These are phyloP conservation scores for Vireo griseus DNA, from an alignment of 2,797 vertebrate species.

Conservation along the genomic window DNA sequence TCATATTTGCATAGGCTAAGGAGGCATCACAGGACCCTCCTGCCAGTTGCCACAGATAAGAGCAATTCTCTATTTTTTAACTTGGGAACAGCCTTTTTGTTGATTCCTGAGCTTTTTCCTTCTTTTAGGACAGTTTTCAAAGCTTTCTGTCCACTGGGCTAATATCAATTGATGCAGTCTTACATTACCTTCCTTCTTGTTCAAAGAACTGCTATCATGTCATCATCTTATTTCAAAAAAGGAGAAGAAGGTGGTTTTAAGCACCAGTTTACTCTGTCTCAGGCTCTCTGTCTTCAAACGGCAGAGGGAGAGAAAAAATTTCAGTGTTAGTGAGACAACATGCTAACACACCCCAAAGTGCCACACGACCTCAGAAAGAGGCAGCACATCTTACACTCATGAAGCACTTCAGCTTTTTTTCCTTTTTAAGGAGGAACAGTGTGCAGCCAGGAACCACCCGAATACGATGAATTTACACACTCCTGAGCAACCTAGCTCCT, in stretches of 20 bases:
- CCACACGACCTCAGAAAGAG: neutral
- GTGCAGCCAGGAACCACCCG: neutral
- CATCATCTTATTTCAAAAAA: neutral
- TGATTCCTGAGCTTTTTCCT: neutral
- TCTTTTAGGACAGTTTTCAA: neutral
- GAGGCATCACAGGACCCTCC: neutral
- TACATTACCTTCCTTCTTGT: neutral
- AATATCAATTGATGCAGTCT: neutral
- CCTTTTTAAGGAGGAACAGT: neutral
- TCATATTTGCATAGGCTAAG: neutral
- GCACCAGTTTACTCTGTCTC: neutral
- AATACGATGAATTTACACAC: neutral
- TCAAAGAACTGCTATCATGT: neutral
- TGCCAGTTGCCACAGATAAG: neutral
- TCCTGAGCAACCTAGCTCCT: neutral
- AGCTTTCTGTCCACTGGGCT: neutral
- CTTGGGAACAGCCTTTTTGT: neutral
- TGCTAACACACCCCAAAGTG: neutral
- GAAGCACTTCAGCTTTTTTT: neutral
- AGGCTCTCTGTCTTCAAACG: neutral
- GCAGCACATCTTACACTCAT: neutral
- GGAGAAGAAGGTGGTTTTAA: neutral
- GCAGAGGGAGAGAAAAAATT: neutral
- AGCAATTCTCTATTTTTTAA: neutral
- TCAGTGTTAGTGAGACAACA: accelerated